These are phyloP conservation scores for Lepilemur ruficaudatus DNA, from an alignment of 2,797 vertebrate genomes.

Conservation along the genomic window DNA sequence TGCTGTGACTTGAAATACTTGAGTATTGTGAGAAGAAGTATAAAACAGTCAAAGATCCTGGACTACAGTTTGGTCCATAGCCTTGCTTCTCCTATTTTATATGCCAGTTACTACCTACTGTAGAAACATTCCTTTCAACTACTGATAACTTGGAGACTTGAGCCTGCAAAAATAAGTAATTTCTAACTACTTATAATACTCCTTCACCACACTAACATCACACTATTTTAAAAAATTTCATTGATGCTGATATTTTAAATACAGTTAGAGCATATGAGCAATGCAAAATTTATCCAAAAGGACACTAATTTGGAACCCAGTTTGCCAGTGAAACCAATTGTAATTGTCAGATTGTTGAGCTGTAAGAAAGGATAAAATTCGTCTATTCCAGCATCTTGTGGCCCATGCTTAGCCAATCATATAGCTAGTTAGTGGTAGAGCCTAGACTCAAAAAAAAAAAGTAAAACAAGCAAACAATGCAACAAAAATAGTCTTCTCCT, in stretches of 20 bases:
- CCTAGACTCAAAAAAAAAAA: not conserved
- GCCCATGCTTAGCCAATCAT: not conserved
- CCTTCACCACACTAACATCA: not conserved
- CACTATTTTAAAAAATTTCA: not conserved
- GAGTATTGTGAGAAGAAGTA: not conserved
- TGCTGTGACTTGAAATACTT: not conserved
- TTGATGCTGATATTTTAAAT: not conserved
- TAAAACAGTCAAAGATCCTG: not conserved
- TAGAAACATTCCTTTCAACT: constrained; percentile 25
- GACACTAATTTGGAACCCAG: not conserved
- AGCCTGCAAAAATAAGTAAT: not conserved
- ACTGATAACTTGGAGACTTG: not conserved
- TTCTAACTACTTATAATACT: not conserved
- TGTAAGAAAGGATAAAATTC: not conserved
- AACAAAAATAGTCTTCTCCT: not conserved
- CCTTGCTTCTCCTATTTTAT: not conserved
- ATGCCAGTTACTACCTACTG: not conserved
- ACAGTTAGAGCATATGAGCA: not conserved
- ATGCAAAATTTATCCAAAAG: not conserved
- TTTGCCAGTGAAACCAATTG: constrained; percentile 20
- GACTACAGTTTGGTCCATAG: not conserved
- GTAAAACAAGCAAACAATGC: not conserved
- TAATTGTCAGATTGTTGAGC: not conserved
- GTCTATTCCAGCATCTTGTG: not conserved
- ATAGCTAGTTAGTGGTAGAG: not conserved